Conservation (phyloP, 2,113 vertebrate species). For the Carassius auratus region DNA sequence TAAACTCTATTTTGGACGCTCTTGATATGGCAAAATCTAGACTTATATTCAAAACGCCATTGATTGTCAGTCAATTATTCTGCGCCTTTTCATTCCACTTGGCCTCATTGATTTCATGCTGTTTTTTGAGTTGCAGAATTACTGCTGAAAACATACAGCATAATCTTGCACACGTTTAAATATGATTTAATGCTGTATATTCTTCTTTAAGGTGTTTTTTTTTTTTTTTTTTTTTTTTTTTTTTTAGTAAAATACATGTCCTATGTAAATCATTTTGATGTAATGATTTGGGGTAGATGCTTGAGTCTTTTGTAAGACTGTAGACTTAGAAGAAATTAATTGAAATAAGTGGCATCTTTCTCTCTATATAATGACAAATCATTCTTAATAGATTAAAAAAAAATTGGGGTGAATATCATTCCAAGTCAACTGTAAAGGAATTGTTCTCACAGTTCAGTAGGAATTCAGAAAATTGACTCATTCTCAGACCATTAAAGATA, state of each 20-base stretch:
- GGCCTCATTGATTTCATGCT: conserved; percentile 59
- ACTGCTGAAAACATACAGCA: conserved; percentile 49
- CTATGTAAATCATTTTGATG: not conserved
- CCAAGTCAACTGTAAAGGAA: not conserved
- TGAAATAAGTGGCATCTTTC: not conserved
- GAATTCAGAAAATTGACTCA: not conserved
- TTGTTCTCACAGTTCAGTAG: not conserved
- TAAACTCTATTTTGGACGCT: conserved; percentile 67
- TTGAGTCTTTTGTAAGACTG: not conserved
- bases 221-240: not conserved
- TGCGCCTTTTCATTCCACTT: conserved; percentile 64
- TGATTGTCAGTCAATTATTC: conserved; percentile 60
- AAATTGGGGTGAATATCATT: no score
- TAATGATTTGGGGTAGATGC: not conserved
- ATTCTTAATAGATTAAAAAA: not conserved
- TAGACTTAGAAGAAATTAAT: not conserved
- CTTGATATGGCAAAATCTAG: conserved; percentile 63
- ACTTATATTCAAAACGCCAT: conserved; percentile 58
- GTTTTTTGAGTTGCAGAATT: conserved; percentile 48
- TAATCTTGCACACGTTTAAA: conserved; percentile 1
- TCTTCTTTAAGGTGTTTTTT: not conserved
- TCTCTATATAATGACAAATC: not conserved
- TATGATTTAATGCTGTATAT: not conserved
- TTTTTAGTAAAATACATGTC: not conserved
- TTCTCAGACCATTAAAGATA: not conserved